A percentile compares a stretch with the other conserved stretches of the same genome.
Evolutionary conservation across 64 coral and sea anemone genomes (phyloP).

Genomic region (Porites lutea): DNA sequence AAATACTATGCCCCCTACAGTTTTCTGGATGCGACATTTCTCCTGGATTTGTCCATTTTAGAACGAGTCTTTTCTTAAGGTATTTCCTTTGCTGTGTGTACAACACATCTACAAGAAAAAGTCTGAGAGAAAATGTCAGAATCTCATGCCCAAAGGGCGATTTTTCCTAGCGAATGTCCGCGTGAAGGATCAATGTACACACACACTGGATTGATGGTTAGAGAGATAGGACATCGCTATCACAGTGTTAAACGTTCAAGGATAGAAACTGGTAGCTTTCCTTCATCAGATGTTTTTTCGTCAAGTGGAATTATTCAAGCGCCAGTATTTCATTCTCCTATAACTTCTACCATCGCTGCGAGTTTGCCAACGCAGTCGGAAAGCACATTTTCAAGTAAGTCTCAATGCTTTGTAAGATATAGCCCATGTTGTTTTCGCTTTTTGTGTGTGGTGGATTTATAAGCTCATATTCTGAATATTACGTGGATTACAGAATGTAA

Average conservation of each 20-base stretch:
- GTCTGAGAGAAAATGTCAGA: conserved; percentile 4
- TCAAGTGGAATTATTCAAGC: conserved; percentile 56
- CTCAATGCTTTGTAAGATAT: too few relatives aligned
- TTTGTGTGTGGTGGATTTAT: neutral
- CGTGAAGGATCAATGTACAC: neutral
- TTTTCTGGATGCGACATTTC: conserved; percentile 40
- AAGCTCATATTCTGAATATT: neutral
- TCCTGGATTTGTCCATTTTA: conserved; percentile 4
- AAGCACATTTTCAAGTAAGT: conserved; percentile 81
- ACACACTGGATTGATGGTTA: neutral
- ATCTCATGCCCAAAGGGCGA: conserved; percentile 15
- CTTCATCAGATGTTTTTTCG: conserved; percentile 62
- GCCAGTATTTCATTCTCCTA: conserved; percentile 67
- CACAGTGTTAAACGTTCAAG: conserved; percentile 73
- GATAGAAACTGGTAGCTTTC: conserved; percentile 66
- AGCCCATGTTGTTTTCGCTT: neutral
- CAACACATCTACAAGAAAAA: neutral
- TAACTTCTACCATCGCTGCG: conserved; percentile 70
- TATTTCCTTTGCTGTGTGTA: neutral
- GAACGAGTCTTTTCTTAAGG: neutral
- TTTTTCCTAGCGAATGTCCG: neutral
- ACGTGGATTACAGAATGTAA: neutral
- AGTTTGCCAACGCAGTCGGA: conserved; percentile 68
- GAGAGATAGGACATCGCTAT: conserved; percentile 45
- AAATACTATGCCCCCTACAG: conserved; percentile 50